These are phyloP conservation scores for Sipha flava DNA, from an alignment of 1,140 invertebrate genomes.

Conservation along the genomic window DNA sequence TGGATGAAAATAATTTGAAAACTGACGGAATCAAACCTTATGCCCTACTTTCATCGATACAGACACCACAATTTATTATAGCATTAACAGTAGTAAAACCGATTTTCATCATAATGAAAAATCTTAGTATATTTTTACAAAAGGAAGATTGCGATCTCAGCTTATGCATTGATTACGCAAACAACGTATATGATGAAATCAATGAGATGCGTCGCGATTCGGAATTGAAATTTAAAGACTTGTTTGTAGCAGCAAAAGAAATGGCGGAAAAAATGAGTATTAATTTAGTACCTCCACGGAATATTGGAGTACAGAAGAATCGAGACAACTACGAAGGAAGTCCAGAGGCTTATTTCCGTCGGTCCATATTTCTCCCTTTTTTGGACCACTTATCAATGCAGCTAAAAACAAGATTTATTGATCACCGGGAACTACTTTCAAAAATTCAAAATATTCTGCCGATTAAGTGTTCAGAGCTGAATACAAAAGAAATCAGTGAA, in stretches of 20 bases:
- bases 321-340: neutral
- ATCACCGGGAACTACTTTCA: neutral
- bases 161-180: neutral
- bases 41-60: neutral
- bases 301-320: neutral
- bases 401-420: neutral
- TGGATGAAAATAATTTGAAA: neutral
- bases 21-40: neutral
- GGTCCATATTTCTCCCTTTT: neutral
- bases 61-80: neutral
- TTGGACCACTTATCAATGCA: neutral
- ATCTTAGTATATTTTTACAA: neutral
- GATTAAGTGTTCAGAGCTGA: neutral
- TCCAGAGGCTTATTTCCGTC: neutral
- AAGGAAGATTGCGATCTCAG: neutral
- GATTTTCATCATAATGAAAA: neutral
- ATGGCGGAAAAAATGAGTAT: neutral
- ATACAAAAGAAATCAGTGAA: neutral
- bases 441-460: conserved; percentile 8
- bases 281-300: neutral
- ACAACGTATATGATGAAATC: neutral
- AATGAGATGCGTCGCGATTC: neutral
- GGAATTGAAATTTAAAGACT: neutral
- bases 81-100: neutral
- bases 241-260: neutral